Conservation (phyloP, 2,113 vertebrate genomes). For the Cyprinodon brontotheroides region DNA sequence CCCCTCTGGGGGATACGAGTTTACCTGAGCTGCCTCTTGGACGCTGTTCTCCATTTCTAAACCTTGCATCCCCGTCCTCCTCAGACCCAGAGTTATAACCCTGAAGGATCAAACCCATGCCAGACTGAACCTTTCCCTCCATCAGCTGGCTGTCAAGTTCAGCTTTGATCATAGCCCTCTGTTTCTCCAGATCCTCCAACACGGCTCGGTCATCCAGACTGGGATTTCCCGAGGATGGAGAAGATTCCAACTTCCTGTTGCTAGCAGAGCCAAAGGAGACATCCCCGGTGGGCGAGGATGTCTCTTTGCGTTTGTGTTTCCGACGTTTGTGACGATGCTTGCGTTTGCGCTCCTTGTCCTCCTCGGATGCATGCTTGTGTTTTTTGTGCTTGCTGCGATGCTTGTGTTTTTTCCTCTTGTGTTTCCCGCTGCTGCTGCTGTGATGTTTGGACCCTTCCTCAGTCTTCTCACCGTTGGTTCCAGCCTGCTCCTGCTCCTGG, state of each 20-base stretch:
- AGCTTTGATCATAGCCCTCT: conserved; percentile 97
- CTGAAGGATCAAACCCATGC: conserved; percentile 98
- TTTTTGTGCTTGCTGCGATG: conserved; percentile 99
- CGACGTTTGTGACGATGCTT: conserved; percentile 97
- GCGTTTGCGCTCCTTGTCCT: conserved; percentile 93
- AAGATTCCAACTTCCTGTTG: conserved; percentile 83
- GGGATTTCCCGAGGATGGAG: conserved; percentile 89
- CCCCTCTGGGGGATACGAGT: conserved; percentile 72
- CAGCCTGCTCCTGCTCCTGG: conserved; percentile 75
- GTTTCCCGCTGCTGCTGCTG: conserved; percentile 81
- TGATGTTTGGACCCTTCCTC: conserved; percentile 86
- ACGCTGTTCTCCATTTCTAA: conserved; percentile 88
- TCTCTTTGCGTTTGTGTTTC: conserved; percentile 95
- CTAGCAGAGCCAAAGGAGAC: conserved; percentile 55
- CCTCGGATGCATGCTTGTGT: conserved; percentile 93
- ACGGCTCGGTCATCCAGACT: conserved; percentile 94
- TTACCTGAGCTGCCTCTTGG: conserved; percentile 77
- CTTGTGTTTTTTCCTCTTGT: conserved; percentile 99
- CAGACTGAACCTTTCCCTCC: conserved; percentile 98
- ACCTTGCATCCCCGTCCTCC: conserved; percentile 91
- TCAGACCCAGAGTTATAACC: conserved; percentile 98
- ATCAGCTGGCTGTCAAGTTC: conserved; percentile 98
- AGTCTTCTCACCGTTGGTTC: conserved; percentile 84
- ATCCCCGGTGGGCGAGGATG: conserved; percentile 46
- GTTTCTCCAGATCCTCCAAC: conserved; percentile 97